Conservation (phyloP, 1,140 invertebrate species). For the Sinella curviseta region DNA sequence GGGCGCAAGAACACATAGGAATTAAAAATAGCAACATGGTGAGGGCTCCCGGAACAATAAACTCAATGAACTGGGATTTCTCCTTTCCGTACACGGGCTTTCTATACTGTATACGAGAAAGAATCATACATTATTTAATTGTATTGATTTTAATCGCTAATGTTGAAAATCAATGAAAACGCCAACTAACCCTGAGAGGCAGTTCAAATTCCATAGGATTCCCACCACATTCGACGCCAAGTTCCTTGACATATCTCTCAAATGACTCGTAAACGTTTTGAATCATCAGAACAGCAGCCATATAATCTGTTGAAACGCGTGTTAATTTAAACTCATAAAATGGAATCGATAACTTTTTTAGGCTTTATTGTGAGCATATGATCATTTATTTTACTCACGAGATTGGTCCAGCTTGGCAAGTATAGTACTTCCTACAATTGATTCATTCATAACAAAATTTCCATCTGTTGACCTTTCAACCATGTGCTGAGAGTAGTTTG, state of each 20-base stretch:
- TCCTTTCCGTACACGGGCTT: not conserved
- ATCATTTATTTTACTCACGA: constrained; percentile 14
- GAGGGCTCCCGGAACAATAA: constrained; percentile 2
- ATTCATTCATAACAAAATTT: not conserved
- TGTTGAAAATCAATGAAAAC: not conserved
- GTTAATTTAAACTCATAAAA: not conserved
- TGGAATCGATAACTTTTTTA: too few relatives aligned
- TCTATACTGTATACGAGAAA: not conserved
- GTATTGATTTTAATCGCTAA: not conserved
- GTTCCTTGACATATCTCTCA: constrained; percentile 5
- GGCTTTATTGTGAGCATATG: not conserved
- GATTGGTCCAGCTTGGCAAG: not conserved
- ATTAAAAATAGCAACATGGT: constrained; percentile 5
- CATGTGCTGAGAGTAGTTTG: constrained; percentile 2
- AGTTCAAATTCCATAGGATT: not conserved
- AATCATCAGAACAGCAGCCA: constrained; percentile 7
- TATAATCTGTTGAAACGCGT: not conserved
- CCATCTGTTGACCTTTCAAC: not conserved
- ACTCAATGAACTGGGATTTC: constrained; percentile 1
- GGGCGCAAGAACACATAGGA: not conserved
- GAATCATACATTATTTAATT: not conserved
- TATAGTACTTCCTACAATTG: not conserved
- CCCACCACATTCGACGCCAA: constrained; percentile 1
- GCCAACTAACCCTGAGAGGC: not conserved
- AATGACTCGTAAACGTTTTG: constrained; percentile 7